Conservation (phyloP, 2,888 invertebrate genomes). For the Phanerotoma sp. region DNA sequence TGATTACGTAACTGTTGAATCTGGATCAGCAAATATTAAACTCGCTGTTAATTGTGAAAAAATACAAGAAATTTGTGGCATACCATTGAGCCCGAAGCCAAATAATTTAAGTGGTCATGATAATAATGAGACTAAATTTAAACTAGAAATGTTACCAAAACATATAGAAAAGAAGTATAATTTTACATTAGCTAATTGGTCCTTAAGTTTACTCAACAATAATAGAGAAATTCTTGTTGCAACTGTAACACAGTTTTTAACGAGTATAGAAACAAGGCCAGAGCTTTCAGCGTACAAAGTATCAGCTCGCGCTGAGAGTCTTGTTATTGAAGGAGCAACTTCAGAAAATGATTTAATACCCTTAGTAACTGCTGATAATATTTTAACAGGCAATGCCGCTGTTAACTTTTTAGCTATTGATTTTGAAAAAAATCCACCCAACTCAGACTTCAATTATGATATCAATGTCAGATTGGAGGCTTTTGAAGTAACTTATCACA, state of each 20-base stretch:
- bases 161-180: slow-evolving; percentile 70
- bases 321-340: slow-evolving; percentile 74
- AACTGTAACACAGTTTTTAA: slow-evolving; percentile 72
- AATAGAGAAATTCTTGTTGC: slow-evolving; percentile 69
- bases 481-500: slow-evolving; percentile 75
- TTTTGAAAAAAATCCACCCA: slow-evolving; percentile 70
- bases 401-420: slow-evolving; percentile 74
- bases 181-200: slow-evolving; percentile 73
- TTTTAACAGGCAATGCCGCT: slow-evolving; percentile 62
- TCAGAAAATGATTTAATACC: slow-evolving; percentile 73
- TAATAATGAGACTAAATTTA: slow-evolving; percentile 58
- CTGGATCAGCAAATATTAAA: slow-evolving; percentile 53
- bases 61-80: slow-evolving; percentile 63
- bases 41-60: slow-evolving; percentile 62
- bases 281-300: slow-evolving; percentile 70
- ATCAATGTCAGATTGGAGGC: slow-evolving; percentile 70
- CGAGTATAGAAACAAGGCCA: slow-evolving; percentile 69
- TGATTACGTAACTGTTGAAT: slow-evolving; percentile 50
- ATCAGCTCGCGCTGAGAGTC: slow-evolving; percentile 71
- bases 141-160: slow-evolving; percentile 61
- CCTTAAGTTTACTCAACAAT: slow-evolving; percentile 68
- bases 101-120: slow-evolving; percentile 59
- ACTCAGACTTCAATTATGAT: slow-evolving; percentile 68
- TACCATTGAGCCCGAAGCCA: slow-evolving; percentile 65
- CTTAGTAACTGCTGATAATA: slow-evolving; percentile 66